A percentile compares a stretch with the other conserved stretches of the same genome.
Evolutionary conservation across 1,140 invertebrate species (phyloP).

Genomic region (Pogonus chalceus): DNA sequence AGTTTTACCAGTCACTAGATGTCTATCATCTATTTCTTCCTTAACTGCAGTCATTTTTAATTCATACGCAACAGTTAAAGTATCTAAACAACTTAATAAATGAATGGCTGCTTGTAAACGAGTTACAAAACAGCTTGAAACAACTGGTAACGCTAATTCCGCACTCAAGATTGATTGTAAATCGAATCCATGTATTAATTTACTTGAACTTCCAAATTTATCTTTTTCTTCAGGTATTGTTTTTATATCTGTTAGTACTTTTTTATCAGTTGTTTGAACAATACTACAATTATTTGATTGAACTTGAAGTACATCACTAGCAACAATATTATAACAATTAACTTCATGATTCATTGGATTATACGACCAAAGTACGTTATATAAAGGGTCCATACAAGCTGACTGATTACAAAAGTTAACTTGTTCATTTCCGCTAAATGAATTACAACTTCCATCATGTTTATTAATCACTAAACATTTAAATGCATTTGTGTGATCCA

Average conservation of each 20-base stretch:
- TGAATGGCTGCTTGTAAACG: slow-evolving; percentile 80
- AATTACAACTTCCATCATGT: slow-evolving; percentile 69
- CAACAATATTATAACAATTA: slow-evolving; percentile 72
- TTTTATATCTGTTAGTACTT: slow-evolving; percentile 18
- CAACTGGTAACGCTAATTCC: slow-evolving; percentile 69
- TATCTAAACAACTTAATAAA: slow-evolving; percentile 81
- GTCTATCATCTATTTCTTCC: slow-evolving; percentile 41
- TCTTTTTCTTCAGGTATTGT: slow-evolving; percentile 13
- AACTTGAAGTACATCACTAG: slow-evolving; percentile 54
- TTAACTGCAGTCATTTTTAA: slow-evolving; percentile 44
- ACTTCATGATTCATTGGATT: slow-evolving; percentile 59
- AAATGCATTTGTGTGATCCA: slow-evolving; percentile 55
- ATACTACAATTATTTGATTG: slow-evolving; percentile 18
- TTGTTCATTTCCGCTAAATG: slow-evolving; percentile 67
- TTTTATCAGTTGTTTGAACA: slow-evolving; percentile 11
- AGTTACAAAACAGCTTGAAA: slow-evolving; percentile 58
- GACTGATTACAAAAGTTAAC: slow-evolving; percentile 64
- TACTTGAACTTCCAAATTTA: background rate
- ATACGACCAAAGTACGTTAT: slow-evolving; percentile 78
- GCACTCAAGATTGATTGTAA: slow-evolving; percentile 54
- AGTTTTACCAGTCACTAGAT: slow-evolving; percentile 40
- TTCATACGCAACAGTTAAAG: slow-evolving; percentile 71
- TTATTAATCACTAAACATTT: slow-evolving; percentile 79
- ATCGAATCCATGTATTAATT: slow-evolving; percentile 17
- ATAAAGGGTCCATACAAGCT: slow-evolving; percentile 78